Base-by-base conservation (phyloP, 1,140 invertebrate genomes). In the Cephus cinctus region DNA sequence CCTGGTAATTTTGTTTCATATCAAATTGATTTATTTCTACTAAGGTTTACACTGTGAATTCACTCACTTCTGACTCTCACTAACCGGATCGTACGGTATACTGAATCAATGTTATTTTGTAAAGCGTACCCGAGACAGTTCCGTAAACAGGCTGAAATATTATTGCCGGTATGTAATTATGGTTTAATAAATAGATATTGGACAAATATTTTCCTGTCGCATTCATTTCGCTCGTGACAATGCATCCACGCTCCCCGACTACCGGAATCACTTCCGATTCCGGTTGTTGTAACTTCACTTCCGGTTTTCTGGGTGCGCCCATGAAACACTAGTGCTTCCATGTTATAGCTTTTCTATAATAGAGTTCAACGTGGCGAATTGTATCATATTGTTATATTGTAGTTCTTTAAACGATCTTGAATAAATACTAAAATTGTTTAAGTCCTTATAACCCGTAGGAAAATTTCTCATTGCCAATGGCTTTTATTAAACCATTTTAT, bases 261-360 rank as follows among this genome's bases (percentile, higher is more conserved):
- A 56, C 50, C 57, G 57, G 60, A 70, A 65, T 67, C 56, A 61
- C 64, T 68, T 70, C 67, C 67, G 67, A 70, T 65, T 57, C 54
- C 63, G 63, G 67, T 65, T 68, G 65, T 68, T 59, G 52, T 54
- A 39, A 43, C 40, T 52, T 47, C 45, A 65, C 62, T 65, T 68
- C 67, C 64, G 57, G 43, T 57, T 55, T 39, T 59, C 31, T 50
- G 50, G 56, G 48, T 52, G 50, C 51, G 51, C 55, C 57, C 47
- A 27, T 50, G 31, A 16, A 4, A 22, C 25, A 27, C 25, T 6
- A n/a, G n/a, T 27, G 25, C 6, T 27, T 27, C n/a, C 25, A 27
- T 27, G 6, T n/a, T 27, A 8, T 27, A 8, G 6, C n/a, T 8
- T 27, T 27, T 27, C 6, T n/a, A 27, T n/a, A 27, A 6, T n/a